Conservation (phyloP, 2,888 invertebrate genomes). For the Atethmia centrago region DNA sequence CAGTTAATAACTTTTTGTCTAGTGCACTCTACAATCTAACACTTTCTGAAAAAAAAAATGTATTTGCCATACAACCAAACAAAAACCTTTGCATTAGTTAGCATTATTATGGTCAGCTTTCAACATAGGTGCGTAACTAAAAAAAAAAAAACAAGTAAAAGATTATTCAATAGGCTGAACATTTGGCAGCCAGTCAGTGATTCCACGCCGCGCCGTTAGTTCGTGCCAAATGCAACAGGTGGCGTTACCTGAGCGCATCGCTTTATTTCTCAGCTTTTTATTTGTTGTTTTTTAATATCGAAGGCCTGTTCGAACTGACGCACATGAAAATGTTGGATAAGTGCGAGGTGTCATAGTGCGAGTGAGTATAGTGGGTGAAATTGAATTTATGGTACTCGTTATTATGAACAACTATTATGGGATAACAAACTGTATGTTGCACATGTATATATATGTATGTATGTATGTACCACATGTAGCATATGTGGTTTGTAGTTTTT, state of each 20-base stretch:
- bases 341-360: too few species aligned
- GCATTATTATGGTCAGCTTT: neutral
- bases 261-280: neutral
- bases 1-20: too few species aligned
- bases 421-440: neutral
- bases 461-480: too few species aligned
- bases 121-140: slow-evolving; percentile 1
- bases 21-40: too few species aligned
- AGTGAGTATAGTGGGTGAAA: too few species aligned
- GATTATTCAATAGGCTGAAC: slow-evolving; percentile 36
- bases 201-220: slow-evolving; percentile 35
- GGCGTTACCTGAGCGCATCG: slow-evolving; percentile 32
- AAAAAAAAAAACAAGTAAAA: slow-evolving; percentile 33
- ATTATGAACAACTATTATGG: too few species aligned
- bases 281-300: neutral
- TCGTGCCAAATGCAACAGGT: slow-evolving; percentile 61
- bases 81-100: slow-evolving; percentile 2
- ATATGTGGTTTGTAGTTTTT: neutral
- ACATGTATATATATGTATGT: too few species aligned
- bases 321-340: too few species aligned
- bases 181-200: slow-evolving; percentile 42
- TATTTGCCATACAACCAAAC: slow-evolving; percentile 2
- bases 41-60: neutral
- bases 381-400: too few species aligned
- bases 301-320: too few species aligned